These are phyloP conservation scores for Cheilosia soror DNA, from an alignment of 2,888 invertebrate genomes.

Conservation along the genomic window DNA sequence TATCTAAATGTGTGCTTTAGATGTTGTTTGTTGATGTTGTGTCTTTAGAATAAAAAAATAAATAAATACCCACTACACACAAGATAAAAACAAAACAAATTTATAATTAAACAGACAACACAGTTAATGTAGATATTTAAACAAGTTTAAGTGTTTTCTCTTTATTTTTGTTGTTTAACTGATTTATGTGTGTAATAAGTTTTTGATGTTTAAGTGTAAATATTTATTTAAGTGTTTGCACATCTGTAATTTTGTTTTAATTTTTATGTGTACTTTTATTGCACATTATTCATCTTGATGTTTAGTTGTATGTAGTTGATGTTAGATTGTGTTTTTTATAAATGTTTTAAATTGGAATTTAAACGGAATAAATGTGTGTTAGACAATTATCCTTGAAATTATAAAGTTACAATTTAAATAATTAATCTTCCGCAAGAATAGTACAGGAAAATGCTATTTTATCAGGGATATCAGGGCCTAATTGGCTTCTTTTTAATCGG, in stretches of 20 bases:
- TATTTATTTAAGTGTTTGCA: constrained; percentile 57
- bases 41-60: constrained; percentile 43
- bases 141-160: constrained; percentile 27
- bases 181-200: not conserved
- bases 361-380: not conserved
- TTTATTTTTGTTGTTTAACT: constrained; percentile 26
- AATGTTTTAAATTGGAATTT: not conserved
- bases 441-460: too few species aligned
- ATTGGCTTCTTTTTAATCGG: too few species aligned
- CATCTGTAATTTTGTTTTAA: constrained; percentile 32
- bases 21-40: constrained; percentile 74
- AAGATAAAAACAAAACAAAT: constrained; percentile 8
- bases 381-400: too few species aligned
- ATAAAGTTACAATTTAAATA: too few species aligned
- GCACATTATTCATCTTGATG: constrained; percentile 53
- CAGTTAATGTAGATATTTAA: constrained; percentile 54
- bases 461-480: too few species aligned
- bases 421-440: too few species aligned
- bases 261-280: constrained; percentile 42
- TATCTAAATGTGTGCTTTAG: constrained; percentile 68
- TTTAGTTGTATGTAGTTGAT: constrained; percentile 57
- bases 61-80: constrained; percentile 23
- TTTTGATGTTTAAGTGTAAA: constrained; percentile 43
- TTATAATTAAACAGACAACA: constrained; percentile 8
- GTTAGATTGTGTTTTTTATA: constrained; percentile 46